Evolutionary conservation across 2,888 invertebrate species (phyloP), one percentile per base, ranked within the genome.

Genomic region (Athalia circularis): DNA sequence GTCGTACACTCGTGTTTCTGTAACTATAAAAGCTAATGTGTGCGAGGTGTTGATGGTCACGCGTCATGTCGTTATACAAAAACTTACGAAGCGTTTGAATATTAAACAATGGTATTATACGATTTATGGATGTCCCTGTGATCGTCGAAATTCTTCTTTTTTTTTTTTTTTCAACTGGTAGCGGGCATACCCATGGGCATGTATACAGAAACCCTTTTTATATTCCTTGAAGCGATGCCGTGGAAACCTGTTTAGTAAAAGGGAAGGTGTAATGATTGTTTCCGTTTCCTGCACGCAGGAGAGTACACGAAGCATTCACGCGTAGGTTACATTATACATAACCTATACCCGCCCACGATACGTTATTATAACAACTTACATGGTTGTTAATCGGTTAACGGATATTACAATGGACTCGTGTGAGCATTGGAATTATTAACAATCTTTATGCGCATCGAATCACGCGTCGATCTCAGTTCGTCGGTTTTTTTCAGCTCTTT

Each of bases 231-330:
- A 75, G 75, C 72, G 13, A 43, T 15, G 48, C 57, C 11, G 13
- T 57, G 15, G 61, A 45, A 50, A 75, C 62, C 75, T 64, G 75
- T 75, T 75, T 64, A 62, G 75, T 75, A 75, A 75, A 62, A 61
- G 61, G 62, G 47, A 62, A 75, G 64, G 75, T 50, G 80, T 83
- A 84, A 86, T 82, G 78, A 81, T 76, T 75, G 83, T 78, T 85
- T 86, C 82, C 84, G 83, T 81, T 83, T 84, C 82, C 80, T 79
- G 81, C 65, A 75, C 13, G 59, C 45, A 29, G 29, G 29, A 29
- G 29, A 29, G 29, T 43, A 52, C 72, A 52, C 50, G 9, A 8
- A 4, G 62, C 62, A 50, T 48, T 75, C 62, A 67, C 67, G 48
- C 50, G 50, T 29, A 29, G 29, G 29, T 29, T 29, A 29, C 29